Evolutionary conservation across 37 sponge, comb jelly and placozoan genomes (phyloP), one percentile per base, ranked within the genome.

Genomic region (Lycopodina hypogea): DNA sequence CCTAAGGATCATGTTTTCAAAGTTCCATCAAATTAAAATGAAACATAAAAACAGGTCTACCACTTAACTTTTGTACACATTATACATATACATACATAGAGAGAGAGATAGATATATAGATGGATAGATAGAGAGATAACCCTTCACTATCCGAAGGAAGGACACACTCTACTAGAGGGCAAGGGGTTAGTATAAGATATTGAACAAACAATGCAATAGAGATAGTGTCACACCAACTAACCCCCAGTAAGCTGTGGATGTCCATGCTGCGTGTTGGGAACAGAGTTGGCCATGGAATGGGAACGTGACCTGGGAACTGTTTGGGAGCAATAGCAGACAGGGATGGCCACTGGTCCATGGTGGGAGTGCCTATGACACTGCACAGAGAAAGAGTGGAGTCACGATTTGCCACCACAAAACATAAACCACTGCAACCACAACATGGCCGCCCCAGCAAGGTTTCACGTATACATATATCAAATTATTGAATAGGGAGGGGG

Each of bases 311-410:
- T 0, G 39, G 39, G 40, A 87, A 87, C 76, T 81, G 81, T 35
- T 81, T 71, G 30, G 63, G 45, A 39, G 67, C 57, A 26, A 82
- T 65, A 18, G 52, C 18, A 0, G 79, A 73, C 56, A 79, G 55
- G n/a, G 52, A 24, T 22, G 92, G 92, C 92, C 92, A 91, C 29
- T 76, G 41, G 19, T 79, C 67, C 53, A 24, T 6, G 19, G 75
- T 18, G 37, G 92, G 92, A 63, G 88, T 87, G 15, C 92, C 88
- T 38, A 87, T 70, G 2, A 91, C 40, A 69, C 87, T 89, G 73
- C 17, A 45, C 6, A 19, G n/a, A 75, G 23, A 14, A 24, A 30
- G 4, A 56, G 22, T 51, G 55, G 17, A 71, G 48, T 0, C 56
- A 36, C 24, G 21, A 23, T 1, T 12, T 34, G 17, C 33, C 52